Evolutionary conservation across 2,888 invertebrate species (phyloP).

Genomic region (Pemphredon lugubris): DNA sequence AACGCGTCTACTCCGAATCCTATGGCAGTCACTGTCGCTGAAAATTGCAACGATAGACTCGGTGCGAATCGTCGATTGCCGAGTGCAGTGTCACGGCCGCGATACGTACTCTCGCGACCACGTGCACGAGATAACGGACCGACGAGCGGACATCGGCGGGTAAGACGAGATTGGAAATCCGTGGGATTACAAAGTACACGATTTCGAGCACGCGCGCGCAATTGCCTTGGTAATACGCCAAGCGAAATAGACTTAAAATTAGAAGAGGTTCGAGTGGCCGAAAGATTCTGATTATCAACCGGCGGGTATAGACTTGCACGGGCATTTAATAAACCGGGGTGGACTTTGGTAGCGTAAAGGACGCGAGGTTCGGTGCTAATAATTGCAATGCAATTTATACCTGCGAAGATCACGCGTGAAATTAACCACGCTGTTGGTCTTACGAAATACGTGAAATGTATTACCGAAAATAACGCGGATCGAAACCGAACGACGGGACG

Average conservation of each 20-base stretch:
- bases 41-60: slow-evolving; percentile 21
- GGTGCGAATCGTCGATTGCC: slow-evolving; percentile 20
- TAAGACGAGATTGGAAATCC: slow-evolving; percentile 9
- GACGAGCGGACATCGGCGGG: slow-evolving; percentile 6
- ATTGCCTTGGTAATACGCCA: slow-evolving; percentile 71
- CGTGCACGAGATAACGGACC: slow-evolving; percentile 43
- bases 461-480: too few species aligned
- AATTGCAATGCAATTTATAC: too few species aligned
- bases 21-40: background rate
- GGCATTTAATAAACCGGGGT: too few species aligned
- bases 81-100: slow-evolving; percentile 54
- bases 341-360: too few species aligned
- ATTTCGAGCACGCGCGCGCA: slow-evolving; percentile 11
- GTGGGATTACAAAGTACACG: background rate
- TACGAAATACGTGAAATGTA: too few species aligned
- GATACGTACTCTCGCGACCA: slow-evolving; percentile 43
- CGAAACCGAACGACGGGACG: too few species aligned
- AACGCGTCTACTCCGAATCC: background rate
- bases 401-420: too few species aligned
- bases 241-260: slow-evolving; percentile 72
- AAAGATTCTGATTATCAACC: background rate
- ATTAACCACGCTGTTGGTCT: too few species aligned
- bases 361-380: too few species aligned
- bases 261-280: slow-evolving; percentile 52
- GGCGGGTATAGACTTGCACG: too few species aligned